These are phyloP conservation scores for Anthopleura xanthogrammica DNA, from an alignment of 92 coral and sea anemone genomes.

Conservation along the genomic window DNA sequence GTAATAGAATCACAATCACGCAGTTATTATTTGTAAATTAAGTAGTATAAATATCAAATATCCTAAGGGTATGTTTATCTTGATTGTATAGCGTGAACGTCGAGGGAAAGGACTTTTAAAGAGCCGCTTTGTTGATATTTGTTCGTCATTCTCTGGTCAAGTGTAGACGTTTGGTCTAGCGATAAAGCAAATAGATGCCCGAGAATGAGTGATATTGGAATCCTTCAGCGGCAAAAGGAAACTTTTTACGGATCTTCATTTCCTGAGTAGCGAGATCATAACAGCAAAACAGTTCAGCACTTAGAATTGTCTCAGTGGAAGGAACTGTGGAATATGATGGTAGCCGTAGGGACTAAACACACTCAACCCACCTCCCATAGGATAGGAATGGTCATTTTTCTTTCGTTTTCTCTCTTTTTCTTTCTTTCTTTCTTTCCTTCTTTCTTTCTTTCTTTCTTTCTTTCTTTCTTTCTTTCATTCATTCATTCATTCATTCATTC, in stretches of 20 bases:
- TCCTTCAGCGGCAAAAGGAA: neutral
- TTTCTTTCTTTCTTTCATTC: too few relatives aligned
- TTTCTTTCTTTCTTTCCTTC: too few relatives aligned
- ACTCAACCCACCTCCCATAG: too few relatives aligned
- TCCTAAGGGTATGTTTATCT: conserved; percentile 1
- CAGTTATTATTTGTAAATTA: neutral
- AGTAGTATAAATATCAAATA: neutral
- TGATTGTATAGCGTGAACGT: neutral
- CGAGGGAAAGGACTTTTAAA: neutral
- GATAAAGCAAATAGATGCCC: neutral
- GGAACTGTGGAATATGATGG: neutral
- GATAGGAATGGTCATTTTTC: too few relatives aligned
- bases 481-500: too few relatives aligned
- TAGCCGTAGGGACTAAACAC: neutral
- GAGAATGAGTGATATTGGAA: neutral
- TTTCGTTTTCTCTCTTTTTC: too few relatives aligned
- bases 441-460: too few relatives aligned
- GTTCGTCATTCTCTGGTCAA: neutral
- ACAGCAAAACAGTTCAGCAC: neutral
- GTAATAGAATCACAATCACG: neutral
- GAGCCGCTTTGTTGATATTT: conserved; percentile 10
- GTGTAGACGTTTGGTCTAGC: conserved; percentile 4
- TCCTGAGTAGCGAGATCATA: neutral
- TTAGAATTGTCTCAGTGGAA: neutral
- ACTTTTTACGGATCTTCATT: neutral